phyloP scores from a whole-genome alignment of 2,888 invertebrate species.

The Drosophila lutescens region DNA sequence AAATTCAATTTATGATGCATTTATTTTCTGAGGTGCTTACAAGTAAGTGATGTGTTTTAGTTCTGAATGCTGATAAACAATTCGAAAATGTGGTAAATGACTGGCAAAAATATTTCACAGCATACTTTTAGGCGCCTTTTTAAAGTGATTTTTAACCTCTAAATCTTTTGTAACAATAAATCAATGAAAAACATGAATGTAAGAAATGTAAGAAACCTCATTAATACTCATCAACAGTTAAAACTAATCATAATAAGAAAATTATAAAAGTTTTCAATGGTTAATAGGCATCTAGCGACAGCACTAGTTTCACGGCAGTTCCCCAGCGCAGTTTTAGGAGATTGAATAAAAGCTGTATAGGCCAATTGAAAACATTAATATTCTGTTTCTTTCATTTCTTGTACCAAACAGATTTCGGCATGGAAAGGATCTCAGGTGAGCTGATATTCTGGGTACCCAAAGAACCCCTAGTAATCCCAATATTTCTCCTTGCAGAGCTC shows the following conservation, averaged over 20 bases:
- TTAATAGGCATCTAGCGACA: slow-evolving; percentile 31
- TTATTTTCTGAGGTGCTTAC: not conserved
- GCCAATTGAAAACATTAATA: slow-evolving; percentile 27
- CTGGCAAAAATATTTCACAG: not conserved
- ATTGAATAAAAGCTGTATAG: not conserved
- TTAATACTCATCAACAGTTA: too few relatives aligned
- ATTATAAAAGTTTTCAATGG: too few relatives aligned
- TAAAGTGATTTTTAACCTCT: too few relatives aligned
- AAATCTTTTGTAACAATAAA: too few relatives aligned
- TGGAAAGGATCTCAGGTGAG: slow-evolving; percentile 85
- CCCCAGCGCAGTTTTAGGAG: not conserved
- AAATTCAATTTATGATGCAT: not conserved
- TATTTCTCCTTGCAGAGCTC: slow-evolving; percentile 75
- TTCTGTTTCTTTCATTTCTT: slow-evolving; percentile 43
- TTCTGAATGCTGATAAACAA: not conserved
- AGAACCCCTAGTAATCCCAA: not conserved
- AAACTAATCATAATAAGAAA: too few relatives aligned
- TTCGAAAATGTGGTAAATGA: not conserved
- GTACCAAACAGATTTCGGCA: slow-evolving; percentile 82
- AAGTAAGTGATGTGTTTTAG: not conserved
- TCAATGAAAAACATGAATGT: too few relatives aligned
- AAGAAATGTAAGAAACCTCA: too few relatives aligned
- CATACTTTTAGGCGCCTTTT: not conserved
- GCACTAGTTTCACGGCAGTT: slow-evolving; percentile 65
- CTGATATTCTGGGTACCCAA: not conserved